phyloP scores from a whole-genome alignment of 2,888 invertebrate species.

The Platynereis dumerilii region DNA sequence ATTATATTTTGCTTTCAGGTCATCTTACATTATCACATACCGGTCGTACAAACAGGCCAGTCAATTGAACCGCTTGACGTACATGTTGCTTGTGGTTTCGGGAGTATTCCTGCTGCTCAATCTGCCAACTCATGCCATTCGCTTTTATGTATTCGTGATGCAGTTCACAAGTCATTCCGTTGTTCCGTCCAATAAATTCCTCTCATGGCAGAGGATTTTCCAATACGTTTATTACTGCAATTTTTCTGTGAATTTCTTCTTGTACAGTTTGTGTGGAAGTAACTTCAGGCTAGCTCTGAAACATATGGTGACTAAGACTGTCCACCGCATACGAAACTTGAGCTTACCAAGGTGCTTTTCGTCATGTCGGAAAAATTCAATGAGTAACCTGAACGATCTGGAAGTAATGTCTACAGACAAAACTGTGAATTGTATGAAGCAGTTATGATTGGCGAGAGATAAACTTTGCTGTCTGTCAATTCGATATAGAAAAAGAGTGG shows the following conservation, averaged over 20 bases:
- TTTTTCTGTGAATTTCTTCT: conserved; percentile 21
- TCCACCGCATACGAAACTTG: neutral
- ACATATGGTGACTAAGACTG: neutral
- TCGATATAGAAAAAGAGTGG: too few relatives aligned
- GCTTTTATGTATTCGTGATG: conserved; percentile 8
- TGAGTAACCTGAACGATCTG: too few relatives aligned
- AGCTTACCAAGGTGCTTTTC: too few relatives aligned
- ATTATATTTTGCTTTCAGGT: too few relatives aligned
- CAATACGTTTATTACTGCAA: conserved; percentile 21
- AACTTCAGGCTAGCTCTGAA: conserved; percentile 13
- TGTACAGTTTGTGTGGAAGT: conserved; percentile 10
- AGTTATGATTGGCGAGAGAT: too few relatives aligned
- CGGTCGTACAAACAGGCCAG: too few relatives aligned
- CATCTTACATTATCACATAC: too few relatives aligned
- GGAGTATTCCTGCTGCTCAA: conserved; percentile 15
- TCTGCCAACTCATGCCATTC: conserved; percentile 17
- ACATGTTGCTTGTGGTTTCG: conserved; percentile 23
- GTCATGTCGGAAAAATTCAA: too few relatives aligned
- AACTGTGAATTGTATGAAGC: too few relatives aligned
- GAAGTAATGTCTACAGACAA: too few relatives aligned
- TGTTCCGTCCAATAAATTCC: neutral
- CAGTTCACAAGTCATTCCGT: neutral
- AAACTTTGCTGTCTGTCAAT: too few relatives aligned
- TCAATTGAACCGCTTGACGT: conserved; percentile 3
- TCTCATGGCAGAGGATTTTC: conserved; percentile 11